A percentile compares a stretch with the other conserved stretches of the same genome.
Evolutionary conservation across 1,140 invertebrate species (phyloP).

Genomic region (Euura lappo): DNA sequence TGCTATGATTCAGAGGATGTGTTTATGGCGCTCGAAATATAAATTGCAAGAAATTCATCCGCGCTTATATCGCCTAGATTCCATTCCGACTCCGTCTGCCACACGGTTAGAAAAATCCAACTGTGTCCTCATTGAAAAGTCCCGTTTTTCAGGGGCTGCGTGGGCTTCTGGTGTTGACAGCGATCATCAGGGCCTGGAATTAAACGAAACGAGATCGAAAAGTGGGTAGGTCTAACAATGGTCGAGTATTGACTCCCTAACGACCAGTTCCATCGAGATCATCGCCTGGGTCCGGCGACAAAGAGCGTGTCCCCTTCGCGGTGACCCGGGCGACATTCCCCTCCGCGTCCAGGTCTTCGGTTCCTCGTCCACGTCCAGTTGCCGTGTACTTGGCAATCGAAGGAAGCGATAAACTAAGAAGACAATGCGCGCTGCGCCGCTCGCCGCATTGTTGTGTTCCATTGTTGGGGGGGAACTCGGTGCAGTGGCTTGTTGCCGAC

Average conservation of each 20-base stretch:
- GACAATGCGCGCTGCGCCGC: constrained; percentile 41
- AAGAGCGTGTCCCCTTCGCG: neutral
- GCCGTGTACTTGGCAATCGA: constrained; percentile 52
- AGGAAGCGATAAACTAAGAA: constrained; percentile 54
- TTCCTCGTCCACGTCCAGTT: neutral
- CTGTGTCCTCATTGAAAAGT: no score
- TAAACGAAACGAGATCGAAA: no score
- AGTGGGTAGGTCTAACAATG: neutral
- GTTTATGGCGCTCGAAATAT: constrained; percentile 57
- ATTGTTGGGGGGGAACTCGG: constrained; percentile 43
- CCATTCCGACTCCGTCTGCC: neutral
- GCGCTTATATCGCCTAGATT: neutral
- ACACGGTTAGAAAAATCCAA: neutral
- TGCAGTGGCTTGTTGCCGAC: constrained; percentile 31
- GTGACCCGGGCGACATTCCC: neutral
- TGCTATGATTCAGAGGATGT: constrained; percentile 40
- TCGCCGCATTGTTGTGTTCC: constrained; percentile 25
- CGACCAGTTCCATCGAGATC: neutral
- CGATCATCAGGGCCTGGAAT: no score
- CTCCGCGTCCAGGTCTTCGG: neutral
- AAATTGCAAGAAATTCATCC: constrained; percentile 32
- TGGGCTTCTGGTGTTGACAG: no score
- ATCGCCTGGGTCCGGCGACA: neutral
- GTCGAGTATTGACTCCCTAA: neutral
- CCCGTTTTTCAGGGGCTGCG: no score